Percentiles rank a stretch among this genome's conserved stretches.
Conservation (phyloP, 2,113 vertebrate genomes). For the Oreochromis spilurus region DNA sequence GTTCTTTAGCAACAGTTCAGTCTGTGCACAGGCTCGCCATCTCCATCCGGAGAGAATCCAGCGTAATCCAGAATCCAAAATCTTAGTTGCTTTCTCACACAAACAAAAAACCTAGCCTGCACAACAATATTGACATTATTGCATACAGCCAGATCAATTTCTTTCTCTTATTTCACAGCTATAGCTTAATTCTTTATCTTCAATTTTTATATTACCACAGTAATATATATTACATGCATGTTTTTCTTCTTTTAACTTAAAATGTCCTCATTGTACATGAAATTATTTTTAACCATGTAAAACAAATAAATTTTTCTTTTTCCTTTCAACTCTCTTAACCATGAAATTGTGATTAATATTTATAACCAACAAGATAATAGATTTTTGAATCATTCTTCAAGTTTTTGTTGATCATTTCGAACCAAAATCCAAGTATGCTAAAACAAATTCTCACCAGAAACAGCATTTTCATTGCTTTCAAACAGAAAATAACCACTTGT, state of each 20-base stretch:
- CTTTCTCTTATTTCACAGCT: not conserved
- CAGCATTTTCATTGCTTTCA: not conserved
- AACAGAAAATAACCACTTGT: not conserved
- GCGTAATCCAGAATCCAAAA: no score
- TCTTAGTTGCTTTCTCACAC: no score
- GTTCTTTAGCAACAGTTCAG: no score
- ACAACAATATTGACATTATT: not conserved
- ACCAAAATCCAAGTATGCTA: not conserved
- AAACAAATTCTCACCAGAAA: not conserved
- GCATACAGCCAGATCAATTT: not conserved
- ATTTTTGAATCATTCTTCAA: not conserved
- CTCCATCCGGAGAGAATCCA: no score
- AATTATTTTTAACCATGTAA: not conserved
- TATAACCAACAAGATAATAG: not conserved
- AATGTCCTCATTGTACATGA: not conserved
- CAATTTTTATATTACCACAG: not conserved
- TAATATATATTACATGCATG: not conserved
- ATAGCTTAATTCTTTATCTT: not conserved
- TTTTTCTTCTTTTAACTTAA: not conserved
- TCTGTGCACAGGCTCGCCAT: no score
- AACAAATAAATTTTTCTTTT: not conserved
- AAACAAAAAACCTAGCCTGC: not conserved
- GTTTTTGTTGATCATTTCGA: rapidly evolving
- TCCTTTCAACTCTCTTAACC: not conserved
- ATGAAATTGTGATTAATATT: not conserved